Percentiles rank a stretch among this genome's conserved stretches.
Conservation (phyloP, 2,797 vertebrate species). For the Pagetopsis macropterus region DNA sequence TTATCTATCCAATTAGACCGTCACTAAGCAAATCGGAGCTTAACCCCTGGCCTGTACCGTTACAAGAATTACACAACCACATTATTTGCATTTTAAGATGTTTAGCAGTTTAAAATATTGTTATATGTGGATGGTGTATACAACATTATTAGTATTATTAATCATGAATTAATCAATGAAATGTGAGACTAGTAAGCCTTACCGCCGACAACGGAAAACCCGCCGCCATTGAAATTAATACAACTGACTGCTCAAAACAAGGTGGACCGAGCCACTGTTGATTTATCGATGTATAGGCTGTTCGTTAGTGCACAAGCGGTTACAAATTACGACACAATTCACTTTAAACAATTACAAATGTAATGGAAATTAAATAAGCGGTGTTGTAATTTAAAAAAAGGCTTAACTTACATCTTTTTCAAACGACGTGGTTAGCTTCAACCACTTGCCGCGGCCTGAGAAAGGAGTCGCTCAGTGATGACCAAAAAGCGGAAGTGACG, state of each 20-base stretch:
- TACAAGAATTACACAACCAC: background rate
- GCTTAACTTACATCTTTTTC: slow-evolving; percentile 70
- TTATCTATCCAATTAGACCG: background rate
- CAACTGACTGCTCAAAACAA: slow-evolving; percentile 42
- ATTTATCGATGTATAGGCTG: background rate
- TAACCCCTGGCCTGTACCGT: background rate
- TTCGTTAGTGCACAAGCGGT: rapidly evolving
- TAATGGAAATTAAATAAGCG: rapidly evolving
- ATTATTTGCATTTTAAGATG: background rate
- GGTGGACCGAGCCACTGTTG: background rate
- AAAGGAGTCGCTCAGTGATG: slow-evolving; percentile 62
- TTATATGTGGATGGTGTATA: rapidly evolving
- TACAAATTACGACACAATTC: rapidly evolving
- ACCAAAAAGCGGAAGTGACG: slow-evolving; percentile 61
- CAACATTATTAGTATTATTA: too few species aligned
- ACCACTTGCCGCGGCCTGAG: slow-evolving; percentile 31
- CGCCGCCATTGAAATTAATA: slow-evolving; percentile 67
- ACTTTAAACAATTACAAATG: rapidly evolving
- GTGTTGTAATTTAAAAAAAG: rapidly evolving
- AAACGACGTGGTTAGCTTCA: background rate
- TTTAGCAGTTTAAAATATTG: background rate
- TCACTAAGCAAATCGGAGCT: background rate
- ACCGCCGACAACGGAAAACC: background rate
- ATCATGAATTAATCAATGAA: background rate
- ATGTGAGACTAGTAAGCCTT: background rate